A percentile compares a stretch with the other conserved stretches of the same genome.
phyloP scores from a whole-genome alignment of 92 coral and sea anemone species.

The Bergia puertoricense region DNA sequence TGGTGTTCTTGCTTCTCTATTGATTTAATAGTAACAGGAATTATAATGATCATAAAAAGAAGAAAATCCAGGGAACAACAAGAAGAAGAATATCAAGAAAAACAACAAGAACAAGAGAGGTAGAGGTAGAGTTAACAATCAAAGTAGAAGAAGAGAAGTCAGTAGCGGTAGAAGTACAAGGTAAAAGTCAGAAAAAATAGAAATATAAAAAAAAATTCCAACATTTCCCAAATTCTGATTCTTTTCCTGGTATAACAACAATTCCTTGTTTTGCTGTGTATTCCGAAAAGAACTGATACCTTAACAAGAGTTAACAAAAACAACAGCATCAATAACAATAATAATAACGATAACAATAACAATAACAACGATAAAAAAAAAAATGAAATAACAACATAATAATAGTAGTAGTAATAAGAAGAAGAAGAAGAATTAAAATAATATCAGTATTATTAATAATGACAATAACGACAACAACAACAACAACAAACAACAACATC shows the following conservation, averaged over 20 bases:
- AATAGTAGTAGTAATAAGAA: background rate
- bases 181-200: background rate
- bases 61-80: background rate
- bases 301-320: background rate
- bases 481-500: background rate
- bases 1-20: background rate
- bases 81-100: background rate
- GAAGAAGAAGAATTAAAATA: background rate
- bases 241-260: too few species aligned
- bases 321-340: background rate
- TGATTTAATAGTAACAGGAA: background rate
- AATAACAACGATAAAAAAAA: background rate
- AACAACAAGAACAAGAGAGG: background rate
- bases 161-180: background rate
- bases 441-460: background rate
- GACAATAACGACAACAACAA: background rate
- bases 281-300: too few species aligned
- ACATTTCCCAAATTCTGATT: too few species aligned
- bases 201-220: too few species aligned
- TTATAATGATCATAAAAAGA: background rate
- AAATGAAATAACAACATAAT: background rate
- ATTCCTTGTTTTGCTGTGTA: too few species aligned
- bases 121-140: background rate
- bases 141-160: background rate
- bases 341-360: background rate